Evolutionary conservation across 1,140 invertebrate genomes (phyloP).

Genomic region (Formica selysi): DNA sequence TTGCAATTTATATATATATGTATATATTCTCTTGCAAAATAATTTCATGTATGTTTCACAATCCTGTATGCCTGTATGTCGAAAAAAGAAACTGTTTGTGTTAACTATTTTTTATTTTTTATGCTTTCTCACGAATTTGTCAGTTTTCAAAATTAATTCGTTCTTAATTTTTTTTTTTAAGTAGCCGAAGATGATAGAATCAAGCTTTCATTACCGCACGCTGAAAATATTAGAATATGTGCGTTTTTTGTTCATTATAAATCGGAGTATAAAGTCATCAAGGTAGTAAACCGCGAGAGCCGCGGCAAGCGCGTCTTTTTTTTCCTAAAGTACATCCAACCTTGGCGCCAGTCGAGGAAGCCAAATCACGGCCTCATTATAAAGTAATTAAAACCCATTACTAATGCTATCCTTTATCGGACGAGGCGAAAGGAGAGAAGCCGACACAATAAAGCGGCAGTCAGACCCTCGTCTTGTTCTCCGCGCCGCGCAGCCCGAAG

Average conservation of each 20-base stretch:
- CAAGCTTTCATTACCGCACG: background rate
- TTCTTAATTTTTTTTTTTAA: background rate
- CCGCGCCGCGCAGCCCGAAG: constrained; percentile 67
- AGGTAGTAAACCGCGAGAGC: constrained; percentile 70
- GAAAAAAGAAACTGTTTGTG: background rate
- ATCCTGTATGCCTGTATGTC: background rate
- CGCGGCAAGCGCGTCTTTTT: constrained; percentile 57
- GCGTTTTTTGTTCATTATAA: constrained; percentile 64
- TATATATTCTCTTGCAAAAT: background rate
- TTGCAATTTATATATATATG: background rate
- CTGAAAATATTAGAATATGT: background rate
- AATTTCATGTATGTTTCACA: background rate
- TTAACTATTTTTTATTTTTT: background rate
- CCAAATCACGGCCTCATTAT: constrained; percentile 85
- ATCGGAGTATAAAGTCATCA: constrained; percentile 77
- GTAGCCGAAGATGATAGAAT: background rate
- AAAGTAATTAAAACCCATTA: constrained; percentile 87
- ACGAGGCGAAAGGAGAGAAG: constrained; percentile 78
- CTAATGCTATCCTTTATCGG: constrained; percentile 85
- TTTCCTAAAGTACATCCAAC: constrained; percentile 69
- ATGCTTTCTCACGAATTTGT: background rate
- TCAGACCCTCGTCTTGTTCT: constrained; percentile 84
- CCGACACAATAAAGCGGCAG: constrained; percentile 83
- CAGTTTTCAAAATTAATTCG: background rate
- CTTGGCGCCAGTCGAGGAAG: constrained; percentile 81